phyloP scores from a whole-genome alignment of 2,113 vertebrate species.

The Trematocara stigmaticum region DNA sequence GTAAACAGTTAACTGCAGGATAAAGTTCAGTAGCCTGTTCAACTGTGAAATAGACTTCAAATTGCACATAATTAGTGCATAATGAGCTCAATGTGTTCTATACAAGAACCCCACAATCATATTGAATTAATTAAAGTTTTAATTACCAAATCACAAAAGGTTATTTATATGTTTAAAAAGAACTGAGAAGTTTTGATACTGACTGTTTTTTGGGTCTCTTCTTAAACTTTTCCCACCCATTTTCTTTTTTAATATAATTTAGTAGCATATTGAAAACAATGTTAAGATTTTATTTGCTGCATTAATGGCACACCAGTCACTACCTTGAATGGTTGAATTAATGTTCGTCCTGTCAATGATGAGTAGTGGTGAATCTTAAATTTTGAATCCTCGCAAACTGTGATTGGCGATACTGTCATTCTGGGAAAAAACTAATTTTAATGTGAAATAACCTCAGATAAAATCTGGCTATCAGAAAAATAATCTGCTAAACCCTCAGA shows the following conservation, averaged over 20 bases:
- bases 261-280: background rate
- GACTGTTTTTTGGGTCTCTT: background rate
- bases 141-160: slow-evolving; percentile 37
- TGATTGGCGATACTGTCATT: background rate
- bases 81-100: slow-evolving; percentile 45
- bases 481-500: background rate
- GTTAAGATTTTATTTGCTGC: background rate
- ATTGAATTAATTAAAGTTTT: slow-evolving; percentile 53
- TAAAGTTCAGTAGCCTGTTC: slow-evolving; percentile 42
- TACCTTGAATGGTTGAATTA: background rate
- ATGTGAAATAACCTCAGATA: background rate
- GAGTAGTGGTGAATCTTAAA: background rate
- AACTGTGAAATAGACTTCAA: slow-evolving; percentile 64
- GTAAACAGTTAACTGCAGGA: slow-evolving; percentile 17
- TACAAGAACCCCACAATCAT: slow-evolving; percentile 34
- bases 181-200: background rate
- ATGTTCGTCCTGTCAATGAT: background rate
- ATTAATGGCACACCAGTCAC: background rate
- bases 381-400: background rate
- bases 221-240: background rate
- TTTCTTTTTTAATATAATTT: background rate
- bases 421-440: background rate
- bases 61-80: slow-evolving; percentile 56
- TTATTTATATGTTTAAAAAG: slow-evolving; percentile 25
- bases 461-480: background rate